Evolutionary conservation across 2,888 invertebrate species (phyloP).

Genomic region (Drosophila recens): DNA sequence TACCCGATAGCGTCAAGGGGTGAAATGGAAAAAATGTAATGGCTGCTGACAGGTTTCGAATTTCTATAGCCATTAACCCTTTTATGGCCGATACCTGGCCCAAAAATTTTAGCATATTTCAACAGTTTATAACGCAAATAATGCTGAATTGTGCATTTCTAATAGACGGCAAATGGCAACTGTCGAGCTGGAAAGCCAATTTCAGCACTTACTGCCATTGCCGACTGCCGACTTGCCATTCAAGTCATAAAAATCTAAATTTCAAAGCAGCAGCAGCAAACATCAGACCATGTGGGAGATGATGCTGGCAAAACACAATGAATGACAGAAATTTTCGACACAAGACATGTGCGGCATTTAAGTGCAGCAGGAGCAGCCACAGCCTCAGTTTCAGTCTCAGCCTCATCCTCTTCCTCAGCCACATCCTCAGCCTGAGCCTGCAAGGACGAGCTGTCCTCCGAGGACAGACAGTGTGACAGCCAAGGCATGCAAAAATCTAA

Average conservation of each 20-base stretch:
- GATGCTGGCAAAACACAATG: slow-evolving; percentile 55
- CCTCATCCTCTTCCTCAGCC: not conserved
- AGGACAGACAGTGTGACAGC: slow-evolving; percentile 41
- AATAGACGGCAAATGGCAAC: slow-evolving; percentile 66
- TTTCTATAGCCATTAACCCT: slow-evolving; percentile 79
- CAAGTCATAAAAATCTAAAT: slow-evolving; percentile 76
- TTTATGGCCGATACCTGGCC: slow-evolving; percentile 65
- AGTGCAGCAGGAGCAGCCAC: slow-evolving; percentile 49
- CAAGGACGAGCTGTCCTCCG: slow-evolving; percentile 28
- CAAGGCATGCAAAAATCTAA: slow-evolving; percentile 76
- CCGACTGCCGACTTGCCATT: slow-evolving; percentile 40
- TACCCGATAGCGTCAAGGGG: not conserved
- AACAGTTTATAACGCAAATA: slow-evolving; percentile 77
- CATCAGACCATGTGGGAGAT: slow-evolving; percentile 52
- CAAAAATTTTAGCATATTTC: slow-evolving; percentile 71
- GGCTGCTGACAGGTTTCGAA: slow-evolving; percentile 76
- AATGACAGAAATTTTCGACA: slow-evolving; percentile 79
- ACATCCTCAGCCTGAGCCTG: slow-evolving; percentile 8
- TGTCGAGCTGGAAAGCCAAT: slow-evolving; percentile 60
- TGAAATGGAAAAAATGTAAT: slow-evolving; percentile 44
- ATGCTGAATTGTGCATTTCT: slow-evolving; percentile 78
- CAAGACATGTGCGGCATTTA: slow-evolving; percentile 73
- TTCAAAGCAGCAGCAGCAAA: slow-evolving; percentile 68
- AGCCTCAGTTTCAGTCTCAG: slow-evolving; percentile 1
- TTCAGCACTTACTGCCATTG: slow-evolving; percentile 60